A percentile compares a stretch with the other conserved stretches of the same genome.
phyloP scores from a whole-genome alignment of 2,888 invertebrate genomes.

The Drosophila pullipes region DNA sequence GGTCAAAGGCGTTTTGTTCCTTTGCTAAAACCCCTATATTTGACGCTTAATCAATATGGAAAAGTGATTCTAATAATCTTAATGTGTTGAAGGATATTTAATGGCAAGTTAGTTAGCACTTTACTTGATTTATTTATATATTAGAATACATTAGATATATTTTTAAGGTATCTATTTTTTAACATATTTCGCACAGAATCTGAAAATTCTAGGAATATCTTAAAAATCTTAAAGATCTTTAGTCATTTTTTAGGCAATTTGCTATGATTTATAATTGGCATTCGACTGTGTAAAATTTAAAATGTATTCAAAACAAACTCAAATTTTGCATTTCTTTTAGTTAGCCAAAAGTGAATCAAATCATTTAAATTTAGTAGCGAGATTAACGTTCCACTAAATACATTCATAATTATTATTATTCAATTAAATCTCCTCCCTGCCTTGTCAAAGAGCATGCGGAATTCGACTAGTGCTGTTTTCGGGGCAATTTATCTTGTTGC shows the following conservation, averaged over 20 bases:
- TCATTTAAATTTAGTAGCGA: background rate
- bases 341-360: background rate
- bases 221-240: background rate
- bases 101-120: too few relatives aligned
- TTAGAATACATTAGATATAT: background rate
- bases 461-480: constrained; percentile 41
- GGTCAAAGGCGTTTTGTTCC: background rate
- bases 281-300: background rate
- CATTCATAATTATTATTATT: background rate
- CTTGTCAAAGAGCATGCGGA: constrained; percentile 51
- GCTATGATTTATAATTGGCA: background rate
- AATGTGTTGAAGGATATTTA: too few relatives aligned
- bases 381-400: background rate
- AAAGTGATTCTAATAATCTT: too few relatives aligned
- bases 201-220: background rate
- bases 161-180: background rate
- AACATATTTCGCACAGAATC: background rate
- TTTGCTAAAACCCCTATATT: background rate
- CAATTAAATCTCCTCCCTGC: background rate
- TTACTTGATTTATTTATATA: too few relatives aligned
- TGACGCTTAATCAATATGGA: too few relatives aligned
- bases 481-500: constrained; percentile 61
- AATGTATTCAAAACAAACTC: background rate
- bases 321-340: background rate
- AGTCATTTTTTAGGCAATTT: too few relatives aligned